Base-by-base conservation (phyloP, 2,888 invertebrate species). In the Altica lythri region DNA sequence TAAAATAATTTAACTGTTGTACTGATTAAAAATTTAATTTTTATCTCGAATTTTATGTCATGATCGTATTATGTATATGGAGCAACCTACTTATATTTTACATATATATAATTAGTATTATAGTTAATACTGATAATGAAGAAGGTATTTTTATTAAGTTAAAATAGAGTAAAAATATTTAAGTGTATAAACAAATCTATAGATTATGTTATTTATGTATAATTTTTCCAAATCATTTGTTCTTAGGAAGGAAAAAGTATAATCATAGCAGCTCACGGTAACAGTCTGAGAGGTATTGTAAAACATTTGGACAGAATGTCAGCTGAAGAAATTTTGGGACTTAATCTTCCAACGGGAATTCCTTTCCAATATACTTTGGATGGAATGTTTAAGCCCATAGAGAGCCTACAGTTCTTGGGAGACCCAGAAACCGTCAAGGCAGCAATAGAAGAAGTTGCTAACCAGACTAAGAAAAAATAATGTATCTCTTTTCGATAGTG, bases 211-310 rank as follows among this genome's bases (percentile, higher is more conserved):
- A n/a, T n/a, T n/a, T n/a, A n/a, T n/a, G n/a, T n/a, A 17, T 12
- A 44, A 30, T 4, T 29, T 12, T 29, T 14, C 16, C 10, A 1
- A 10, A 44, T 2, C 27, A 29, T 29, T 44, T 5, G n/a, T 10
- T 48, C 42, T 13, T 32, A 49, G 49, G 30, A 83, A 64, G 91
- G 91, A 44, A 88, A 89, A 71, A 83, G 78, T 18, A 85, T 93
- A 46, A 81, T 93, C 43, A 88, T 93, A 55, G 91, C 89, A 19
- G 90, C 92, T 16, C 93, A 93, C 70, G 92, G 92, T 38, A 92
- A 92, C 75, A 90, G 91, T 70, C 82, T 92, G 29, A 80, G 92
- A 67, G 92, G 91, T 54, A 88, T 93, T 63, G 89, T 92, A 1
- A 92, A 92, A 75, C 88, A 91, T 78, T 83, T 93, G 70, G 91